phyloP scores from a whole-genome alignment of 2,888 invertebrate genomes.

The Lathronympha strigana region DNA sequence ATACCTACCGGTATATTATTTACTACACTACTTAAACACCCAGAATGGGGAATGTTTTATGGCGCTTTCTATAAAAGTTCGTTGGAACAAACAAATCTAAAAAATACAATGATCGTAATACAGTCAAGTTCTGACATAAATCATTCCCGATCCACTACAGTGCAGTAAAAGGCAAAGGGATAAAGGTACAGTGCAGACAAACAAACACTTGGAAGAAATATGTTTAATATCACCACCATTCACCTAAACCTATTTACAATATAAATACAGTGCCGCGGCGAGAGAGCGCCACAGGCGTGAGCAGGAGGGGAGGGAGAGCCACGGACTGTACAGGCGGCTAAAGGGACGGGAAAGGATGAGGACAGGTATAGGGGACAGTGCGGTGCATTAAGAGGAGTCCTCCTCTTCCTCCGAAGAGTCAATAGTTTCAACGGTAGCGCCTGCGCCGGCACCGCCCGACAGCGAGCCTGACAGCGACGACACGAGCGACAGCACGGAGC shows the following conservation, averaged over 20 bases:
- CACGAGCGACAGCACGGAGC: conserved; percentile 77
- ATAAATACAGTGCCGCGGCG: conserved; percentile 68
- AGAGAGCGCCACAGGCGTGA: conserved; percentile 46
- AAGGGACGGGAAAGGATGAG: conserved; percentile 24
- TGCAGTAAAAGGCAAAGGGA: conserved; percentile 19
- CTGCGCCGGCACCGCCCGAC: conserved; percentile 69
- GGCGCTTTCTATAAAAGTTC: background rate
- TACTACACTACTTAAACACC: conserved; percentile 18
- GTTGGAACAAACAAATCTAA: background rate
- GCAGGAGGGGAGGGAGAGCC: conserved; percentile 44
- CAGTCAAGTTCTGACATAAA: conserved; percentile 4
- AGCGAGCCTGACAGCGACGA: conserved; percentile 78
- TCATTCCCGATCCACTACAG: conserved; percentile 5
- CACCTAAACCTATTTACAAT: conserved; percentile 81
- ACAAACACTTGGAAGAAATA: conserved; percentile 66
- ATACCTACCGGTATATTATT: background rate
- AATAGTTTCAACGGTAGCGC: conserved; percentile 73
- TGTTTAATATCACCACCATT: conserved; percentile 77
- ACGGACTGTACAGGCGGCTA: conserved; percentile 70
- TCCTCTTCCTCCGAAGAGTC: conserved; percentile 79
- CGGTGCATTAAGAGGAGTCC: conserved; percentile 36
- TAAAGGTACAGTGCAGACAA: conserved; percentile 64
- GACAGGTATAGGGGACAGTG: conserved; percentile 25
- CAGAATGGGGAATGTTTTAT: conserved; percentile 13
- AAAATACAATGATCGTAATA: background rate